Conservation (phyloP, 2,888 invertebrate genomes). For the Epinotia ramella region DNA sequence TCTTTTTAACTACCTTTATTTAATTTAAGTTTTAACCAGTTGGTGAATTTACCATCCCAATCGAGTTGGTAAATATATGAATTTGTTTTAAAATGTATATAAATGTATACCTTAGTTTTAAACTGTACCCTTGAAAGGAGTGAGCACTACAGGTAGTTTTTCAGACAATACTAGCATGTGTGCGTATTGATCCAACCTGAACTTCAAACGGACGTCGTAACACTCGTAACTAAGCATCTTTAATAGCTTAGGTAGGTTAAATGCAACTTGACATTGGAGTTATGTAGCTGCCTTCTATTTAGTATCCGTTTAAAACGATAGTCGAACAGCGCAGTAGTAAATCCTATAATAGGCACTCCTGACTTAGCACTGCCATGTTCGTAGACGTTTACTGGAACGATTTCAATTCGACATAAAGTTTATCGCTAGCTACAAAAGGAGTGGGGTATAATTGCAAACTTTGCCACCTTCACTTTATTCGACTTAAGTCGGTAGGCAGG, state of each 20-base stretch:
- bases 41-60: not conserved
- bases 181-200: not conserved
- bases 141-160: not conserved
- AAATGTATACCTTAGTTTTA: not conserved
- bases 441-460: slow-evolving; percentile 4
- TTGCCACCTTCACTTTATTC: not conserved
- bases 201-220: not conserved
- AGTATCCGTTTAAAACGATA: slow-evolving; percentile 11
- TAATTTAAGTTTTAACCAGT: not conserved
- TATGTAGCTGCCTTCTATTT: not conserved
- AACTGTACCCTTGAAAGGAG: not conserved
- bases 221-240: not conserved
- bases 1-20: no score
- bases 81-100: not conserved
- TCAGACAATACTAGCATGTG: not conserved
- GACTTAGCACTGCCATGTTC: slow-evolving; percentile 13
- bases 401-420: slow-evolving; percentile 73
- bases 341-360: slow-evolving; percentile 20
- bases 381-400: slow-evolving; percentile 44
- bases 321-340: slow-evolving; percentile 25
- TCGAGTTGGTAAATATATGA: not conserved
- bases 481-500: not conserved
- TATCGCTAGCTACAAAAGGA: slow-evolving; percentile 53
- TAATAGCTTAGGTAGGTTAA: not conserved
- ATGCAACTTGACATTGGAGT: slow-evolving; percentile 16